Evolutionary conservation across 2,113 vertebrate species (phyloP).

Genomic region (Podarcis raffonei): DNA sequence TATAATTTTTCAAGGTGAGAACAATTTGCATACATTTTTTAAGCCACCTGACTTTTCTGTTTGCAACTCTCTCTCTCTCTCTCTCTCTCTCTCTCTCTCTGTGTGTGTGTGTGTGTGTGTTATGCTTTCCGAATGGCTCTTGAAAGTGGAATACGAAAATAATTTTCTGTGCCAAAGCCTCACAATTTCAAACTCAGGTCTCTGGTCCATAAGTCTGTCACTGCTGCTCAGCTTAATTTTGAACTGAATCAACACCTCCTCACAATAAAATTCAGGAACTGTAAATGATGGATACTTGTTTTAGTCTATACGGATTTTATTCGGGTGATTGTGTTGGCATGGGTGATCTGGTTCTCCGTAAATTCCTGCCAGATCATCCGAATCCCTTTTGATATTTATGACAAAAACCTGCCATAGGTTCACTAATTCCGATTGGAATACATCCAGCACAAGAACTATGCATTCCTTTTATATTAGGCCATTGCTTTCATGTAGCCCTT

Average conservation of each 20-base stretch:
- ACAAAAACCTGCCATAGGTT: background rate
- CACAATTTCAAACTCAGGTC: background rate
- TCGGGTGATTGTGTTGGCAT: background rate
- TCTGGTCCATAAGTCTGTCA: background rate
- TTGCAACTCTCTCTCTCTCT: background rate
- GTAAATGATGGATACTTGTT: constrained; percentile 1
- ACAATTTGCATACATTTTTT: background rate
- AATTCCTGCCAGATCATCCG: background rate
- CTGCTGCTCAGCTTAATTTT: constrained; percentile 12
- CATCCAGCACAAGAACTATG: background rate
- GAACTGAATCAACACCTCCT: background rate
- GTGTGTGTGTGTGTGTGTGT: too few relatives aligned
- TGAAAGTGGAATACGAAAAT: background rate
- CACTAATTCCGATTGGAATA: background rate
- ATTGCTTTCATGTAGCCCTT: background rate
- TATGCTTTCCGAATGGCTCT: background rate
- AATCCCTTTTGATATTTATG: background rate
- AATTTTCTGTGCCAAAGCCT: background rate
- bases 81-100: too few relatives aligned
- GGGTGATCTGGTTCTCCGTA: background rate
- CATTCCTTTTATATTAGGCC: background rate
- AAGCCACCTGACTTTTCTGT: background rate
- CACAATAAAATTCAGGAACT: constrained; percentile 1
- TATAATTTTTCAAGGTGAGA: background rate
- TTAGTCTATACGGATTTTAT: background rate